Conservation (phyloP, 1,140 invertebrate genomes). For the Magallana angulata region DNA sequence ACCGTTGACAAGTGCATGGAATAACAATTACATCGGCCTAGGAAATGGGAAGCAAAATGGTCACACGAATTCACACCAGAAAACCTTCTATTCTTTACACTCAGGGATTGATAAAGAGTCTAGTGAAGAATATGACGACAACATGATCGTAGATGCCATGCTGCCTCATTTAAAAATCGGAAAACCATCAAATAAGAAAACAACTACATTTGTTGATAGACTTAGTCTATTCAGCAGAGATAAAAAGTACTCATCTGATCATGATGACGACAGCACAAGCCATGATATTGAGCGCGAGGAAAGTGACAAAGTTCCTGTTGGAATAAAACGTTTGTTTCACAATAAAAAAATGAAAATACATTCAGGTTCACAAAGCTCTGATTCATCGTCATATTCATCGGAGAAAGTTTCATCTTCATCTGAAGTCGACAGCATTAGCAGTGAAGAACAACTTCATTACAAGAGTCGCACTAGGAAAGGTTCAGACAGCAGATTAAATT, state of each 20-base stretch:
- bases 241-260: neutral
- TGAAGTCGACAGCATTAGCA: no score
- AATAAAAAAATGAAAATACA: neutral
- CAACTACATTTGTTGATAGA: neutral
- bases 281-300: neutral
- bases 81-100: no score
- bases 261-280: neutral
- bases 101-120: neutral
- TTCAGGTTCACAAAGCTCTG: no score
- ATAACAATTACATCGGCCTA: neutral
- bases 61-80: no score
- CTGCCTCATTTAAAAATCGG: neutral
- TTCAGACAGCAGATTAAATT: no score
- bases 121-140: neutral
- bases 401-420: no score
- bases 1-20: neutral
- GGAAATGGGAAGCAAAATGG: neutral
- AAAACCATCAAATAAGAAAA: neutral
- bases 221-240: neutral
- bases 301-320: neutral
- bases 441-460: no score
- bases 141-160: neutral
- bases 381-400: no score
- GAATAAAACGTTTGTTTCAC: neutral
- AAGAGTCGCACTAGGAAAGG: no score